These are phyloP conservation scores for Pipra filicauda DNA, from an alignment of 2,113 vertebrate genomes.

Conservation along the genomic window DNA sequence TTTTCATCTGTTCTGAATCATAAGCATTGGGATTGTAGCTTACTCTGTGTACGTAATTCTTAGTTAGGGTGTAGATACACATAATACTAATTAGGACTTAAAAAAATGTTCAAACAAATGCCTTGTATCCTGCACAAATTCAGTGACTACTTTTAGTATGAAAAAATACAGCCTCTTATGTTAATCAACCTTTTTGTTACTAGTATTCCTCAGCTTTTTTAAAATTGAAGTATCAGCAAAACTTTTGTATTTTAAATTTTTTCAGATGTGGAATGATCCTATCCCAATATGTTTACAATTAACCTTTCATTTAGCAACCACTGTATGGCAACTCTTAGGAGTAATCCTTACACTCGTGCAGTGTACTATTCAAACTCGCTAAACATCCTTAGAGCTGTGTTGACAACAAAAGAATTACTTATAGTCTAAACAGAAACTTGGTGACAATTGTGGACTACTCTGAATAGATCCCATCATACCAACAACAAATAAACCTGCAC, in stretches of 20 bases:
- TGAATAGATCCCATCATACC: not conserved
- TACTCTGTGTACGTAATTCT: not conserved
- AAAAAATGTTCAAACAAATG: not conserved
- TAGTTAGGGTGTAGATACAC: not conserved
- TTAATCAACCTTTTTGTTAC: not conserved
- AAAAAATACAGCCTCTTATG: not conserved
- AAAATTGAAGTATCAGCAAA: not conserved
- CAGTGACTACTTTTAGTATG: not conserved
- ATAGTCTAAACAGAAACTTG: not conserved
- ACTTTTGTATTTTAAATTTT: not conserved
- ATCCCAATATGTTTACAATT: not conserved
- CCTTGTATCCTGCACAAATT: not conserved
- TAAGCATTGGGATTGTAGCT: not conserved
- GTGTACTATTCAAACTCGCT: not conserved
- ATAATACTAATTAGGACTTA: not conserved
- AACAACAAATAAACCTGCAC: not conserved
- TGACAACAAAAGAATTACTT: not conserved
- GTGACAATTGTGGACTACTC: not conserved
- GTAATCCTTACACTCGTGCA: not conserved
- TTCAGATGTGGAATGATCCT: fast-evolving
- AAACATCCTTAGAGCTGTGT: not conserved
- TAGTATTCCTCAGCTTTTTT: not conserved
- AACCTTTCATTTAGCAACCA: not conserved
- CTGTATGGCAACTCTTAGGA: not conserved
- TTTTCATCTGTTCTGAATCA: not conserved